Evolutionary conservation across 2,113 vertebrate species (phyloP).

Genomic region (Prunella himalayana): DNA sequence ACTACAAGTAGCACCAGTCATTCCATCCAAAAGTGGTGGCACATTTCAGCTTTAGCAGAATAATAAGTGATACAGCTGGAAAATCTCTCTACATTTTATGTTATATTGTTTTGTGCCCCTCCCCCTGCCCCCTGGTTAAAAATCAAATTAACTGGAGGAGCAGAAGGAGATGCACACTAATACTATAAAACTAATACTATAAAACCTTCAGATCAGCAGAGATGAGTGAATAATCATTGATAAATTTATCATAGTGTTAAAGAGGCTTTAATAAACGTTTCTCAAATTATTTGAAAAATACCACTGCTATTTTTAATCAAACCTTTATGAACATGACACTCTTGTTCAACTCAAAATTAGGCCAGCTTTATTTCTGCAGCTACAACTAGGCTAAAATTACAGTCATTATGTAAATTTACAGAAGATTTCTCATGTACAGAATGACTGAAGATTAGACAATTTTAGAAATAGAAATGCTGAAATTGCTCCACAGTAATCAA

Average conservation of each 20-base stretch:
- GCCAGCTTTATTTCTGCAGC: neutral
- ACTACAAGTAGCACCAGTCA: neutral
- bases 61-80: neutral
- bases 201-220: neutral
- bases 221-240: neutral
- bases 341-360: neutral
- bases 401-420: neutral
- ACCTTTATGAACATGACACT: neutral
- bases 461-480: constrained; percentile 23
- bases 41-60: neutral
- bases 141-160: neutral
- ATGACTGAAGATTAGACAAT: constrained; percentile 20
- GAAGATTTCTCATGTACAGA: neutral
- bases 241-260: neutral
- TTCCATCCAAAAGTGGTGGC: neutral
- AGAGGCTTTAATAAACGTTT: neutral
- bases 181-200: neutral
- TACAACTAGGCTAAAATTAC: neutral
- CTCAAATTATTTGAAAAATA: neutral
- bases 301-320: neutral
- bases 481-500: constrained; percentile 38
- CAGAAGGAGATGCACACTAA: neutral
- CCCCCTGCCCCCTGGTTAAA: neutral
- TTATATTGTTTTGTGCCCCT: neutral
- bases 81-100: neutral